Base-by-base conservation (phyloP, 2,797 vertebrate genomes). In the Melanotaenia maccullochi region DNA sequence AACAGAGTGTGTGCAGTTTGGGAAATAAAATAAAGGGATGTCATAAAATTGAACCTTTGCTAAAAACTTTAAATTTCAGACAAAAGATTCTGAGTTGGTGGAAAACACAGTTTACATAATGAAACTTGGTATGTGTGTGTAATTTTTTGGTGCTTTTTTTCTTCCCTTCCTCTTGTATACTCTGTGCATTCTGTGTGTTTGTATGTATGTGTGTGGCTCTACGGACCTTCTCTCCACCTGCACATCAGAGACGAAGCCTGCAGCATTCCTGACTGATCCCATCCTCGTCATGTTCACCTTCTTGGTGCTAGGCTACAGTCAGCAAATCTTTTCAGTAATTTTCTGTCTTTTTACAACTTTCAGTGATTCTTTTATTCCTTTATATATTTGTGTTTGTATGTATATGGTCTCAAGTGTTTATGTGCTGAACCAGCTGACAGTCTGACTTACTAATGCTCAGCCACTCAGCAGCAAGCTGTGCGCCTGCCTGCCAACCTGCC, bases 401-500 rank as follows among this genome's bases (percentile, higher is more conserved):
- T 44, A 24, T 59, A 25, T 32, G 20, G 40, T 36, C 42, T 57
- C 40, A 4, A 20, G 54, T 11, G 22, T 65, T 60, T 59, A n/a
- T 32, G 18, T 24, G 55, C 62, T 65, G 56, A 52, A 65, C 33
- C 9, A 65, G 71, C 56, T 24, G 44, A 22, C 16, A 58, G 40
- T 7, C 13, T 62, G 4, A n/a, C 32, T 38, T 16, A 28, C 54
- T 5, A 28, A 36, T 52, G 25, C 62, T 60, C 33, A 30, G 55
- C 56, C 42, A 9, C 12, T 72, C 55, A 59, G n/a, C 11, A 40
- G 16, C 54, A 47, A 30, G 18, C n/a, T 54, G 51, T 11, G 51
- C 25, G 4, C 25, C 65, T 57, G 40, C 65, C 54, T 57, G 52
- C 28, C 40, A 38, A n/a, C 30, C 49, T 69, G 20, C 68, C 68